phyloP scores from a whole-genome alignment of 1,140 invertebrate genomes.

The honey bee (Apis mellifera) region Amel_HAv3.1 CM009941.2:13265501-13266000 shows the following conservation, averaged over 20 bases:
- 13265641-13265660: too few relatives aligned
- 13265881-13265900: slow-evolving; percentile 71
- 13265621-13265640: too few relatives aligned
- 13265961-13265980: slow-evolving; percentile 47
- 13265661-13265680: too few relatives aligned
- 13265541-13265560: slow-evolving; percentile 62
- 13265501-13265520: slow-evolving; percentile 74
- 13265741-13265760: not conserved
- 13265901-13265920: slow-evolving; percentile 74
- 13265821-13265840: slow-evolving; percentile 73
- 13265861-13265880: slow-evolving; percentile 54
- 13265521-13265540: slow-evolving; percentile 70
- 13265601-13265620: slow-evolving; percentile 74
- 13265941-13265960: slow-evolving; percentile 2
- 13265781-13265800: slow-evolving; percentile 12
- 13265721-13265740: too few relatives aligned
- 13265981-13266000: slow-evolving; percentile 64
- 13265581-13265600: slow-evolving; percentile 59
- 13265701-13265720: too few relatives aligned
- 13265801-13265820: slow-evolving; percentile 48
- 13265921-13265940: slow-evolving; percentile 14
- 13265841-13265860: slow-evolving; percentile 79
- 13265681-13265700: too few relatives aligned
- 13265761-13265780: slow-evolving; percentile 14
- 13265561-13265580: slow-evolving; percentile 75